Evolutionary conservation across 2,113 vertebrate genomes (phyloP), one percentile per base, ranked within the genome.

Genomic region (Genyomyrus donnyi): DNA sequence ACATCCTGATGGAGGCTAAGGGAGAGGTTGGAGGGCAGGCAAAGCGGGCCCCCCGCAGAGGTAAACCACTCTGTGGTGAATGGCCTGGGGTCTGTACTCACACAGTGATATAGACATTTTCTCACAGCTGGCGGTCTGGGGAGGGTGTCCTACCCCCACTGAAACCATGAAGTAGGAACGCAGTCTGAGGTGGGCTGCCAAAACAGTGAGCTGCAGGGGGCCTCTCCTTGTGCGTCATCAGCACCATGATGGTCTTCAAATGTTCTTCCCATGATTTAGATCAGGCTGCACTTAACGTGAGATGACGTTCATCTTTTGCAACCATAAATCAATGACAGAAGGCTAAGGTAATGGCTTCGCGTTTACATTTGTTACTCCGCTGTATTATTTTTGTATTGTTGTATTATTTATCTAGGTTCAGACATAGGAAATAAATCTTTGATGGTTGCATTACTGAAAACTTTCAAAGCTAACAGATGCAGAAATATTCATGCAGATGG

Each of bases 1-100:
- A 96, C 94, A 96, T 96, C 94, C 96, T 96, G 86, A 96, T 95
- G 92, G 97, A 97, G 94, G 96, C 96, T 92, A 96, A 95, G 94
- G 95, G 95, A 91, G 94, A 90, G 19, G 35, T 56, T 92, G 92
- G 19, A 48, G 96, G 97, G 90, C 95, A 96, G 91, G 96, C 95
- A 92, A 97, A 98, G 94, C 96, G 97, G 90, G 94, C 96, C 1
- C 94, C 95, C 90, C 96, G 96, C 92, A 87, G 50, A 53, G 85
- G 85, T 87, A 87, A 56, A 53, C 15, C 13, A 13, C 85, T 19
- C 50, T 77, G 15, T 42, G 35, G 74, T n/a, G 35, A 42, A 42
- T 80, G 35, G 53, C 53, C 5, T 0, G 13, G 70, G 35, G 35
- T 42, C 74, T 80, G 35, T 31, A 70, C 27, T 70, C 27, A 31